Percentiles rank a stretch among this genome's conserved stretches.
phyloP scores from a whole-genome alignment of 92 coral and sea anemone species.

The Zoanthus sociatus region DNA sequence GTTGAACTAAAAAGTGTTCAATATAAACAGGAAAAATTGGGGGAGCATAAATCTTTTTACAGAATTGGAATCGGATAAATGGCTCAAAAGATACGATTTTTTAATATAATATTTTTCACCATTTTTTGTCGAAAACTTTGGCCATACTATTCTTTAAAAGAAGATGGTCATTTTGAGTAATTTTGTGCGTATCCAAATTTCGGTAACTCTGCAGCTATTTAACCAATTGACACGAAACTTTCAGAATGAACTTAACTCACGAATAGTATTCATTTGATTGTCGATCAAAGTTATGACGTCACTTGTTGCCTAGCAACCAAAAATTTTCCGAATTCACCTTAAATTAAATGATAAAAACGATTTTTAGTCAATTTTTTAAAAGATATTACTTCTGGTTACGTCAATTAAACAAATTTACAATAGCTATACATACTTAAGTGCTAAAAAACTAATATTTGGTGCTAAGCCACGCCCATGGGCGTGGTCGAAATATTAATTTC shows the following conservation, averaged over 20 bases:
- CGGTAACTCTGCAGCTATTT: not conserved
- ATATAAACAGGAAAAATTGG: not conserved
- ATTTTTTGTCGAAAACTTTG: not conserved
- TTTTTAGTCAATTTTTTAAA: not conserved
- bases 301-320: not conserved
- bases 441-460: not conserved
- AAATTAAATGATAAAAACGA: not conserved
- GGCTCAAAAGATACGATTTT: not conserved
- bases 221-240: not conserved
- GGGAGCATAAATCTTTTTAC: not conserved
- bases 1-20: not conserved
- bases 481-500: too few species aligned
- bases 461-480: slow-evolving; percentile 21
- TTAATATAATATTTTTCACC: not conserved
- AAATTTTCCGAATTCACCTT: not conserved
- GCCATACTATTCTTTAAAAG: not conserved
- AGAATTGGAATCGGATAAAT: too few species aligned
- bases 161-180: not conserved
- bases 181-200: not conserved
- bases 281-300: not conserved
- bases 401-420: not conserved
- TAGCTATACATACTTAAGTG: not conserved
- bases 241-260: not conserved
- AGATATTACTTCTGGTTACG: not conserved
- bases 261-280: not conserved